Percentiles rank a stretch among this genome's conserved stretches.
Conservation (phyloP, 2,113 vertebrate species). For the Ictalurus punctatus region DNA sequence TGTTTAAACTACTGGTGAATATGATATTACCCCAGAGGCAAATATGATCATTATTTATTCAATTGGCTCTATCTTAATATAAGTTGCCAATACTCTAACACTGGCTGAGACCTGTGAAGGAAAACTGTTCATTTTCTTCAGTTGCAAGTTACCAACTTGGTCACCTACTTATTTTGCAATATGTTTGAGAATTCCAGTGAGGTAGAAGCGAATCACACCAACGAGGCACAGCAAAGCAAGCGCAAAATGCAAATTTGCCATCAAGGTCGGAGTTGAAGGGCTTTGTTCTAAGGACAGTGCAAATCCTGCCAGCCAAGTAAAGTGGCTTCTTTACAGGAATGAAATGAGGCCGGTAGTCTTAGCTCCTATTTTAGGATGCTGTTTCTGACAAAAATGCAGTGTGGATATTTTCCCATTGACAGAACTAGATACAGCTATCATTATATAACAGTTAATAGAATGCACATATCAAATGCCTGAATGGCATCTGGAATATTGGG, state of each 20-base stretch:
- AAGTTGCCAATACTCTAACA: not conserved
- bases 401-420: not conserved
- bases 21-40: not conserved
- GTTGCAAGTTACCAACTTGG: not conserved
- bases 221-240: not conserved
- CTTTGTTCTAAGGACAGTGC: not conserved
- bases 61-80: not conserved
- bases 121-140: not conserved
- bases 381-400: not conserved
- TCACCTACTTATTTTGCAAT: not conserved
- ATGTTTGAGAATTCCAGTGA: not conserved
- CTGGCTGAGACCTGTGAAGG: not conserved
- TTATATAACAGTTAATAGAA: conserved; percentile 25
- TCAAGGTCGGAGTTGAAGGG: not conserved
- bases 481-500: conserved; percentile 3
- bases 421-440: not conserved
- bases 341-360: not conserved
- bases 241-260: not conserved
- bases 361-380: not conserved
- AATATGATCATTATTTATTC: not conserved
- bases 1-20: not conserved
- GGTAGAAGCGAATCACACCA: not conserved
- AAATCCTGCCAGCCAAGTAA: conserved; percentile 8
- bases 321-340: not conserved
- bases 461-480: conserved; percentile 8